These are phyloP conservation scores for Exaiptasia diaphana DNA, from an alignment of 64 coral and sea anemone genomes.

Conservation along the genomic window DNA sequence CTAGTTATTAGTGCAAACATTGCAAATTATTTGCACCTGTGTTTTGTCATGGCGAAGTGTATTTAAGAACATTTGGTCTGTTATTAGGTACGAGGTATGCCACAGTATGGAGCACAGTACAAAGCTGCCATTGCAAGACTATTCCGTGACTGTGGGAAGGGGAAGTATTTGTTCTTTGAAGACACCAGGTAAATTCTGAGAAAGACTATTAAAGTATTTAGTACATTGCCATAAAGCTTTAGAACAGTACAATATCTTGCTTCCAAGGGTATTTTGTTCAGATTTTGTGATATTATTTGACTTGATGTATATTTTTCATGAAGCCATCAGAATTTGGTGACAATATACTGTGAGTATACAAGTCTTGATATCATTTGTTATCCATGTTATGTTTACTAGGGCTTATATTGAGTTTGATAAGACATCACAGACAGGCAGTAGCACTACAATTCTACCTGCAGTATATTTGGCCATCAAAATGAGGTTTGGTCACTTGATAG, in stretches of 20 bases:
- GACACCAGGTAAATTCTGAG: constrained; percentile 78
- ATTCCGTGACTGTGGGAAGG: constrained; percentile 84
- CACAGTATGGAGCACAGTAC: constrained; percentile 83
- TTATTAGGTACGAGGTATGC: constrained; percentile 86
- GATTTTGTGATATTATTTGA: not conserved
- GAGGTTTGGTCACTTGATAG: too few species aligned
- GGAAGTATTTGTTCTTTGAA: constrained; percentile 88
- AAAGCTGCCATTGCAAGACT: constrained; percentile 71
- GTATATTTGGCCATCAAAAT: constrained; percentile 91
- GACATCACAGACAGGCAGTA: not conserved
- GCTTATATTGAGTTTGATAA: constrained; percentile 94
- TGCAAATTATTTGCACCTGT: too few species aligned
- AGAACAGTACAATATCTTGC: too few species aligned
- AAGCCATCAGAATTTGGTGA: not conserved
- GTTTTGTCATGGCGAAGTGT: too few species aligned
- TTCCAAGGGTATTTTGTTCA: too few species aligned
- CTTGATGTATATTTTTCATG: not conserved
- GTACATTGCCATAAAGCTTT: too few species aligned
- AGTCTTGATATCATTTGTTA: not conserved
- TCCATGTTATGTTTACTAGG: constrained; percentile 17
- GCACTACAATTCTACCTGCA: constrained; percentile 52
- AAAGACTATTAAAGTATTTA: too few species aligned
- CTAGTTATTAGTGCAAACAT: too few species aligned
- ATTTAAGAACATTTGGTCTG: too few species aligned
- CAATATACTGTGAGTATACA: too few species aligned